phyloP scores from a whole-genome alignment of 2,797 vertebrate species.

The Tadarida brasiliensis region DNA sequence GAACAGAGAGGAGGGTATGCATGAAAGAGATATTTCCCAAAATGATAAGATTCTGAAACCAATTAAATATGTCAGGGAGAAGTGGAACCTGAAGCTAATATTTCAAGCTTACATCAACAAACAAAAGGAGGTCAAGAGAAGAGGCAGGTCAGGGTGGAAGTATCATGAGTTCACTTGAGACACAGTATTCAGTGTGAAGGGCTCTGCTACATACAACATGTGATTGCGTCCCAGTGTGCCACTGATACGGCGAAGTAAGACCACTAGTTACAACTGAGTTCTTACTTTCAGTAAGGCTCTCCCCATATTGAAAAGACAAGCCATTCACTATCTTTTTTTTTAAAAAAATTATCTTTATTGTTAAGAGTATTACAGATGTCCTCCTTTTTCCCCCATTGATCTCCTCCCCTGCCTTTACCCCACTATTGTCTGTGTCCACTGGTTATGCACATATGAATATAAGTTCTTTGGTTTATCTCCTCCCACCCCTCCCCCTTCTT shows the following conservation, averaged over 20 bases:
- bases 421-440: too few relatives aligned
- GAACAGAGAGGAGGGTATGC: not conserved
- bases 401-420: too few relatives aligned
- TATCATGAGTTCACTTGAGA: not conserved
- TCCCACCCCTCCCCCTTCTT: too few relatives aligned
- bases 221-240: not conserved
- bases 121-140: not conserved
- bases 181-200: not conserved
- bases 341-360: too few relatives aligned
- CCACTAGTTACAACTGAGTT: not conserved
- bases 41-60: slow-evolving; percentile 19
- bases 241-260: not conserved
- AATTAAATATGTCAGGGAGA: not conserved
- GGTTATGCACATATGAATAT: too few relatives aligned
- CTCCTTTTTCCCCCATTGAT: too few relatives aligned
- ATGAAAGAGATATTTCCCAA: not conserved
- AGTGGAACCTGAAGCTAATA: not conserved
- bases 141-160: not conserved
- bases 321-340: not conserved
- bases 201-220: not conserved
- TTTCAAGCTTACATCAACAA: not conserved
- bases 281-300: not conserved
- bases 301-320: slow-evolving; percentile 20
- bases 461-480: too few relatives aligned
- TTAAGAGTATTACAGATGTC: too few relatives aligned